A percentile compares a stretch with the other conserved stretches of the same genome.
phyloP scores from a whole-genome alignment of 1,140 invertebrate species.

The Bemisia tabaci region DNA sequence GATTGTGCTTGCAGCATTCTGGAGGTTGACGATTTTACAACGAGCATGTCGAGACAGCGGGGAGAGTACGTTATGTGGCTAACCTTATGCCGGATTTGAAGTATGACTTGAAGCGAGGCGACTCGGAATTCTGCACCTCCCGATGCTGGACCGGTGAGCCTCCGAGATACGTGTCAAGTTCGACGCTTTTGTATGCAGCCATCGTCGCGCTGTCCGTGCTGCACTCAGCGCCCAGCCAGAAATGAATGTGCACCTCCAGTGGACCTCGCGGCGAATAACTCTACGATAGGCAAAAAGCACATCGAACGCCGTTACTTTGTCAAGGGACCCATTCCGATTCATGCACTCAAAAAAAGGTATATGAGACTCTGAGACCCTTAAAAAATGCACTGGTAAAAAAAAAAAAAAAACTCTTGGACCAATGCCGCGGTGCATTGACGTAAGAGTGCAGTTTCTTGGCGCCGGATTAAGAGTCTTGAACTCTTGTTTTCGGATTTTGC shows the following conservation, averaged over 20 bases:
- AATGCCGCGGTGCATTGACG: too few relatives aligned
- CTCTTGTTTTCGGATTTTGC: background rate
- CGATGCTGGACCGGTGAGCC: constrained; percentile 42
- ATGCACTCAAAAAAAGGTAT: background rate
- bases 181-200: constrained; percentile 49
- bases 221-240: constrained; percentile 45
- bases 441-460: too few relatives aligned
- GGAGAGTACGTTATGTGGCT: too few relatives aligned
- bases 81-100: constrained; percentile 38
- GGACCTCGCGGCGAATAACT: constrained; percentile 15
- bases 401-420: too few relatives aligned
- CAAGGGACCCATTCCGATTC: too few relatives aligned
- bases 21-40: background rate
- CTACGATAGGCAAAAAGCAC: constrained; percentile 4
- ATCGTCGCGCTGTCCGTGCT: constrained; percentile 44
- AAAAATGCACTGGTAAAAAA: background rate
- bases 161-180: constrained; percentile 43
- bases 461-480: too few relatives aligned
- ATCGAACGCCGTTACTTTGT: too few relatives aligned
- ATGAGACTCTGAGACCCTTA: background rate
- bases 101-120: constrained; percentile 41
- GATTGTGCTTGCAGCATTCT: too few relatives aligned
- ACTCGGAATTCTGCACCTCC: constrained; percentile 43
- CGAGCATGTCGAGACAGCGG: background rate
- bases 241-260: constrained; percentile 40